phyloP scores from a whole-genome alignment of 1,140 invertebrate species.

The Plodia interpunctella region DNA sequence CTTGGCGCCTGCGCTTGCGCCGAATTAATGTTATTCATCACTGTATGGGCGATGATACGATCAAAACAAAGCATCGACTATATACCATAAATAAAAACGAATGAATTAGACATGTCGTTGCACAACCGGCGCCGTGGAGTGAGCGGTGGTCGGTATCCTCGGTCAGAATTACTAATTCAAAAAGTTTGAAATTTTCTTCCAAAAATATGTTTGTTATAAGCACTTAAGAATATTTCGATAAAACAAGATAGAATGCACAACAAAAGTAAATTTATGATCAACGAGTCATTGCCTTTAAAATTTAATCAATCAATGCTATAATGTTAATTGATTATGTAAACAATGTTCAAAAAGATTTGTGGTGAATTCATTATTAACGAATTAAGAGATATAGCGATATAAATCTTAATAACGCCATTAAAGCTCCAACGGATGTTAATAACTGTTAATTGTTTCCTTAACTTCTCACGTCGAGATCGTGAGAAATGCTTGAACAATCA shows the following conservation, averaged over 20 bases:
- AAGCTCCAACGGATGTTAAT: background rate
- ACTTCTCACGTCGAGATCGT: slow-evolving; percentile 1
- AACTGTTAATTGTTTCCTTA: slow-evolving; percentile 6
- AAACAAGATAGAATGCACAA: too few relatives aligned
- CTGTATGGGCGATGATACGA: background rate
- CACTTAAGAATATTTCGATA: too few relatives aligned
- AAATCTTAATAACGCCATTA: slow-evolving; percentile 7
- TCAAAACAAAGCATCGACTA: slow-evolving; percentile 3
- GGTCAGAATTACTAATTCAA: background rate
- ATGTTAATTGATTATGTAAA: background rate
- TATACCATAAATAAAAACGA: background rate
- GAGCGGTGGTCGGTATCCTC: background rate
- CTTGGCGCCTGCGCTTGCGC: background rate
- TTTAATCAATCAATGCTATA: background rate
- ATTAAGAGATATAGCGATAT: slow-evolving; percentile 1
- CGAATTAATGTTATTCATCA: background rate
- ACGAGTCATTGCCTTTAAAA: too few relatives aligned
- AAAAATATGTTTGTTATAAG: too few relatives aligned
- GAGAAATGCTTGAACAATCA: background rate
- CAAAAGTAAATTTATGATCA: too few relatives aligned
- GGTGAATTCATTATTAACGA: background rate
- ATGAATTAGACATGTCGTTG: background rate
- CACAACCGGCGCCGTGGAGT: background rate
- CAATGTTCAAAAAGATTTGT: background rate
- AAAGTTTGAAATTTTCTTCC: too few relatives aligned